Conservation (phyloP, 1,140 invertebrate species). For the Calephelis virginiensis region DNA sequence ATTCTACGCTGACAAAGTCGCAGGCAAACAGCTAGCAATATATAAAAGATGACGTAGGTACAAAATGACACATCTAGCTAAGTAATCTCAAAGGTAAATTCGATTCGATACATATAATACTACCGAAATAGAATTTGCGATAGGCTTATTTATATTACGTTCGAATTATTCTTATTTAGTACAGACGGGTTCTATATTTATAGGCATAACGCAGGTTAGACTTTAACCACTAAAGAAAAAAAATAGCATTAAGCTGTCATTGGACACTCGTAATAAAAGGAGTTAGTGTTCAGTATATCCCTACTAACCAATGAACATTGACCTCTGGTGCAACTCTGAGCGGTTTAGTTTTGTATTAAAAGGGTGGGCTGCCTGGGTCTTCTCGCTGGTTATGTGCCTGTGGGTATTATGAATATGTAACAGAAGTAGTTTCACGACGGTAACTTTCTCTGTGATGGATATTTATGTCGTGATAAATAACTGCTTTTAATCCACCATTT, state of each 20-base stretch:
- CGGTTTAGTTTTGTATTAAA: slow-evolving; percentile 5
- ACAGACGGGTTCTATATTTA: too few relatives aligned
- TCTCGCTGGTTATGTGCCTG: slow-evolving; percentile 21
- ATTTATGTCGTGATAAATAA: slow-evolving; percentile 10
- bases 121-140: too few relatives aligned
- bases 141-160: too few relatives aligned
- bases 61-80: too few relatives aligned
- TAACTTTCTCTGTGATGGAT: slow-evolving; percentile 55
- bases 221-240: neutral
- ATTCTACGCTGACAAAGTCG: too few relatives aligned
- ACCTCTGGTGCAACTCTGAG: neutral
- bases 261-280: slow-evolving; percentile 24
- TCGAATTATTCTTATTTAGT: too few relatives aligned
- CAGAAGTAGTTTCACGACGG: slow-evolving; percentile 50
- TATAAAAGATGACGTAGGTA: too few relatives aligned
- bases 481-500: neutral
- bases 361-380: slow-evolving; percentile 8
- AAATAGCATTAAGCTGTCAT: slow-evolving; percentile 15
- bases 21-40: too few relatives aligned
- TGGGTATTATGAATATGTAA: slow-evolving; percentile 65
- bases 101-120: too few relatives aligned
- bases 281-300: slow-evolving; percentile 7
- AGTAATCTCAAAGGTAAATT: too few relatives aligned
- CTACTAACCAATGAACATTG: neutral
- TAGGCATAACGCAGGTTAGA: too few relatives aligned